Conservation (phyloP, 1,140 invertebrate species). For the Drosophila sucinea region DNA sequence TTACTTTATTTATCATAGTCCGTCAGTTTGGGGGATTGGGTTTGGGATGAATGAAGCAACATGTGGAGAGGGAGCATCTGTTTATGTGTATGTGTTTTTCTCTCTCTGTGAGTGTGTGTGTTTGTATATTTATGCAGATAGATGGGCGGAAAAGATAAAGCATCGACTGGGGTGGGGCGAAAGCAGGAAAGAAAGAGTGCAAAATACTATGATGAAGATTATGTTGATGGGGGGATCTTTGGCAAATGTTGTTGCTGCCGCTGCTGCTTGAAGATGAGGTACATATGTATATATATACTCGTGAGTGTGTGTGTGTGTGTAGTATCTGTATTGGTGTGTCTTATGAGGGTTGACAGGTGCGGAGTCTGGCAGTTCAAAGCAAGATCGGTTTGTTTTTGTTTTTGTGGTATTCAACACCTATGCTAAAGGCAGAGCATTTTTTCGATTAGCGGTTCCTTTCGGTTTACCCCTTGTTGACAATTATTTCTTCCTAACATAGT, state of each 20-base stretch:
- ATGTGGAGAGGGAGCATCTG: conserved; percentile 61
- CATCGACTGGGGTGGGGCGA: conserved; percentile 48
- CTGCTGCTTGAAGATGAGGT: background rate
- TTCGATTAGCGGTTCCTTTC: too few relatives aligned
- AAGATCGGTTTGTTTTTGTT: conserved; percentile 19
- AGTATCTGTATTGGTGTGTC: background rate
- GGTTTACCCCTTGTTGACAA: too few relatives aligned
- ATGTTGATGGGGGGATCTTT: conserved; percentile 29
- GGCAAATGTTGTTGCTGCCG: conserved; percentile 37
- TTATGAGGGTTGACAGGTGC: conserved; percentile 55
- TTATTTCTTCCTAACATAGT: too few relatives aligned
- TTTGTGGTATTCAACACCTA: background rate
- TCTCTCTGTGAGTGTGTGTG: conserved; percentile 19
- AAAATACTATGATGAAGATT: conserved; percentile 40
- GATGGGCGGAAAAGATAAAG: conserved; percentile 80
- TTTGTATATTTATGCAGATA: conserved; percentile 71
- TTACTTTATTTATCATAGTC: conserved; percentile 81
- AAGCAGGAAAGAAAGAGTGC: conserved; percentile 48
- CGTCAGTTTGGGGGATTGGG: conserved; percentile 53
- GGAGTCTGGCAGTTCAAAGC: conserved; percentile 49
- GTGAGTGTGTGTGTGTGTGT: background rate
- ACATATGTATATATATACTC: background rate
- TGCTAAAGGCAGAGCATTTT: background rate
- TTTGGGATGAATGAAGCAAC: conserved; percentile 77
- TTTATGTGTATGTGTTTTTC: background rate